Conservation (phyloP, 23 tunicate genomes). For the Ciona savignyi region DNA sequence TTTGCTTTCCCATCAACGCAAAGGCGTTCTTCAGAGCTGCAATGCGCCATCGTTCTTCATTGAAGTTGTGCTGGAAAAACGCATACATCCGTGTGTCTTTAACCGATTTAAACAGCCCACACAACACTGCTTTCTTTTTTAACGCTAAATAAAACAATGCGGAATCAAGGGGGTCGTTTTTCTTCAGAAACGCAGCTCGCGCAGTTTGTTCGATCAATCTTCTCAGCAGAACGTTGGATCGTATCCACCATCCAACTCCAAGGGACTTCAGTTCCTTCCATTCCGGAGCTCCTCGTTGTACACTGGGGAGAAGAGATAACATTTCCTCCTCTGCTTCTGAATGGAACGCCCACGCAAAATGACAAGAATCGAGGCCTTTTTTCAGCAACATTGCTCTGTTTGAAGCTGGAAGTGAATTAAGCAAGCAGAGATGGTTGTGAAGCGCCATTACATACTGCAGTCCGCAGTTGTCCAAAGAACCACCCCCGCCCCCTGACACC, state of each 20-base stretch:
- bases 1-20: constrained; percentile 88
- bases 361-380: constrained; percentile 66
- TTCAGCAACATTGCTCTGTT: constrained; percentile 42
- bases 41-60: constrained; percentile 76
- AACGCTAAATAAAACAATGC: constrained; percentile 84
- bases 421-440: constrained; percentile 77
- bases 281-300: constrained; percentile 58
- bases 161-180: constrained; percentile 86
- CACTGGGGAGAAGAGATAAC: constrained; percentile 67
- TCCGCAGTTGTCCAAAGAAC: constrained; percentile 76
- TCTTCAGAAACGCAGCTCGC: constrained; percentile 69
- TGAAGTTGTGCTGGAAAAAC: constrained; percentile 85
- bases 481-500: constrained; percentile 61
- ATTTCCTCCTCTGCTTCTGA: constrained; percentile 95
- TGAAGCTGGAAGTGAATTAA: constrained; percentile 52
- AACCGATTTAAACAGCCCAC: constrained; percentile 74
- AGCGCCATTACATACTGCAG: constrained; percentile 78
- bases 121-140: constrained; percentile 72
- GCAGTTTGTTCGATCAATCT: constrained; percentile 73
- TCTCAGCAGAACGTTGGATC: constrained; percentile 39
- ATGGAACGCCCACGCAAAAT: constrained; percentile 98
- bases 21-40: constrained; percentile 98
- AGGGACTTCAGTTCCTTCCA: constrained; percentile 72
- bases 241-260: constrained; percentile 92
- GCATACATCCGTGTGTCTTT: constrained; percentile 67